A percentile compares a stretch with the other conserved stretches of the same genome.
phyloP scores from a whole-genome alignment of 1,140 invertebrate species.

The Leucophenga varia region DNA sequence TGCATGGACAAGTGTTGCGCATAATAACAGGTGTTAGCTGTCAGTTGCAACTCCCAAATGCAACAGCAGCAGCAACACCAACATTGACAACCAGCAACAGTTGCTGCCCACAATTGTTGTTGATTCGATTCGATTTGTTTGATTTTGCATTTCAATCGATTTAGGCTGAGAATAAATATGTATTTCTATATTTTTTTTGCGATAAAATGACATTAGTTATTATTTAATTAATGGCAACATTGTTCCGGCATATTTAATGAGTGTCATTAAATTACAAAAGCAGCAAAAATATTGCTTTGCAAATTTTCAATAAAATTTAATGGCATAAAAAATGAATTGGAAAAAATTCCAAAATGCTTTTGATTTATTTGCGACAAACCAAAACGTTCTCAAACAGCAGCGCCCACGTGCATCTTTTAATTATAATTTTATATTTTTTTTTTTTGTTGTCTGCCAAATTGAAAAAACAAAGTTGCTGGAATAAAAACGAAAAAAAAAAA shows the following conservation, averaged over 20 bases:
- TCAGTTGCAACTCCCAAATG: conserved; percentile 34
- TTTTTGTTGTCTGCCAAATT: conserved; percentile 16
- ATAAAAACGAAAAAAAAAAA: conserved; percentile 1
- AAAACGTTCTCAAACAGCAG: conserved; percentile 7
- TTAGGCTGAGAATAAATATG: conserved; percentile 28
- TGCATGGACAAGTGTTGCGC: conserved; percentile 39
- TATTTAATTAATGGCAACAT: conserved; percentile 31
- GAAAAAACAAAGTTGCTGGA: conserved; percentile 16
- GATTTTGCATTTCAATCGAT: conserved; percentile 15
- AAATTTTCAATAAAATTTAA: too few species aligned
- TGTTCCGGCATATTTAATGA: conserved; percentile 31
- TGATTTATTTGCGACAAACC: conserved; percentile 11
- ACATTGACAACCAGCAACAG: too few species aligned
- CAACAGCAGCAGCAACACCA: conserved; percentile 2
- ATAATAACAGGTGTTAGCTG: conserved; percentile 51
- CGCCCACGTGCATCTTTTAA: conserved; percentile 16
- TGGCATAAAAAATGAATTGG: too few species aligned
- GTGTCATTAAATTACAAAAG: too few species aligned
- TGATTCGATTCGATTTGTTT: conserved; percentile 4
- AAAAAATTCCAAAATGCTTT: too few species aligned
- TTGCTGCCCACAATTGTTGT: neutral
- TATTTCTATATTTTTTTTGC: conserved; percentile 31
- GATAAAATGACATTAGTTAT: conserved; percentile 35
- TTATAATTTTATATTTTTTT: too few species aligned
- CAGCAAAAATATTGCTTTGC: too few species aligned